A percentile compares a stretch with the other conserved stretches of the same genome.
Conservation (phyloP, 2,797 vertebrate genomes). For the Gymnothorax reevesii region DNA sequence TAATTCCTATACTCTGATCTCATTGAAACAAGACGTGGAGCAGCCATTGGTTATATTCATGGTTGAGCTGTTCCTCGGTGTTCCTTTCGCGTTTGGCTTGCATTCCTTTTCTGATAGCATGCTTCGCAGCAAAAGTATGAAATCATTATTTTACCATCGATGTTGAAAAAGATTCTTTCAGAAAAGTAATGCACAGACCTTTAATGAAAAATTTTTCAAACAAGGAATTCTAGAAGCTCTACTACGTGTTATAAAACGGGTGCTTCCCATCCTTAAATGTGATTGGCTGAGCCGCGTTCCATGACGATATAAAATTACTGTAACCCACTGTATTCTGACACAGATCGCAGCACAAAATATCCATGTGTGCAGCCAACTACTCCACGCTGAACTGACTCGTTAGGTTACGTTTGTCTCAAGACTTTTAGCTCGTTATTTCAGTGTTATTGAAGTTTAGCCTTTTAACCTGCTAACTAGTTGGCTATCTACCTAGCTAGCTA, state of each 20-base stretch:
- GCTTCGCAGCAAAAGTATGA: neutral
- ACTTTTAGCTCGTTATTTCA: too few relatives aligned
- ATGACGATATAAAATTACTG: too few relatives aligned
- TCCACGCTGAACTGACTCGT: too few relatives aligned
- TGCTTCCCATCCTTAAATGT: too few relatives aligned
- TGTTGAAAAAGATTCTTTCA: neutral
- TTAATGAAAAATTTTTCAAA: neutral
- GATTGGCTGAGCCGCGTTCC: too few relatives aligned
- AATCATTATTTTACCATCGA: neutral
- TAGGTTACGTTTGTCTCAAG: too few relatives aligned
- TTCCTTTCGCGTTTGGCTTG: neutral
- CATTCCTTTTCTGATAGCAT: conserved; percentile 3
- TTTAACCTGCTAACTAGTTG: too few relatives aligned
- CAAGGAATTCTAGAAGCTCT: neutral
- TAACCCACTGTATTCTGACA: too few relatives aligned
- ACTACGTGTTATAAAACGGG: neutral
- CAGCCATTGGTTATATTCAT: neutral
- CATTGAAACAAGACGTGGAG: neutral
- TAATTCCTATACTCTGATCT: neutral
- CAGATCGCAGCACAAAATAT: too few relatives aligned
- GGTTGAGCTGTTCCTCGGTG: neutral
- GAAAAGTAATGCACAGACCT: neutral
- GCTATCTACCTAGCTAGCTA: too few relatives aligned
- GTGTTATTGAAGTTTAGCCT: too few relatives aligned
- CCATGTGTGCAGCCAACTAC: too few relatives aligned